These are phyloP conservation scores for Salpingus planirostris DNA, from an alignment of 2,888 invertebrate genomes.

Conservation along the genomic window DNA sequence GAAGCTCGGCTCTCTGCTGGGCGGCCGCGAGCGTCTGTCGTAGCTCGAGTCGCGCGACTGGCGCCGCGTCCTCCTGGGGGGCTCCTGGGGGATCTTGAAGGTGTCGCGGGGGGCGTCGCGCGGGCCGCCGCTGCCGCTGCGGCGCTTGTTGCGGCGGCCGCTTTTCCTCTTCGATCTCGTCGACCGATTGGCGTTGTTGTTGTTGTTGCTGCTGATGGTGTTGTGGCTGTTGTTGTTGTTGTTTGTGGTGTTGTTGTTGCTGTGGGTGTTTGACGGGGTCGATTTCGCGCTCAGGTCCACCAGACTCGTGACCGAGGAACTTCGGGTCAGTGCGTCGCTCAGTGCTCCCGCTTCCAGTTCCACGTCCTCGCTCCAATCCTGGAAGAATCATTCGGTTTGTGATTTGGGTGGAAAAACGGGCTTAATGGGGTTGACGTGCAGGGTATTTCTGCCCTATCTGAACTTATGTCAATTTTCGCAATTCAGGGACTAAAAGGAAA, in stretches of 20 bases:
- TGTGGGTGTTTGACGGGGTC: slow-evolving; percentile 21
- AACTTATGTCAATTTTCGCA: no score
- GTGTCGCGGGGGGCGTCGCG: slow-evolving; percentile 29
- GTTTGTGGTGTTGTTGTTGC: slow-evolving; percentile 21
- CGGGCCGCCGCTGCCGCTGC: slow-evolving; percentile 27
- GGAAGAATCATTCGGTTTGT: slow-evolving; percentile 16
- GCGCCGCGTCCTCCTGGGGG: slow-evolving; percentile 23
- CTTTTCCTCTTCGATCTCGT: slow-evolving; percentile 14
- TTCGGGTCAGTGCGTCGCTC: slow-evolving; percentile 44
- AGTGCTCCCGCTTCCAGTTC: slow-evolving; percentile 45
- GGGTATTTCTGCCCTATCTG: no score
- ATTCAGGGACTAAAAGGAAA: no score
- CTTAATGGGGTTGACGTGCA: no score
- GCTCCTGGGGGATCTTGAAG: slow-evolving; percentile 33
- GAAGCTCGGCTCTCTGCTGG: slow-evolving; percentile 43
- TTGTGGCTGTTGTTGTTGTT: no score
- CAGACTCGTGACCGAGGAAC: slow-evolving; percentile 47
- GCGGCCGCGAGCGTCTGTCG: slow-evolving; percentile 27
- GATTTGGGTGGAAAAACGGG: no score
- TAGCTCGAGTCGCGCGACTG: slow-evolving; percentile 33
- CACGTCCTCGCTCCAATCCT: slow-evolving; percentile 57
- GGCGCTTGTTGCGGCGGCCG: slow-evolving; percentile 28
- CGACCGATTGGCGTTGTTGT: no score
- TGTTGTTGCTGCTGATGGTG: not conserved
- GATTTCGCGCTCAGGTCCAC: slow-evolving; percentile 33